Percentiles rank a stretch among this genome's conserved stretches.
Conservation (phyloP, 2,797 vertebrate species). For the Amphiprion clarkii region DNA sequence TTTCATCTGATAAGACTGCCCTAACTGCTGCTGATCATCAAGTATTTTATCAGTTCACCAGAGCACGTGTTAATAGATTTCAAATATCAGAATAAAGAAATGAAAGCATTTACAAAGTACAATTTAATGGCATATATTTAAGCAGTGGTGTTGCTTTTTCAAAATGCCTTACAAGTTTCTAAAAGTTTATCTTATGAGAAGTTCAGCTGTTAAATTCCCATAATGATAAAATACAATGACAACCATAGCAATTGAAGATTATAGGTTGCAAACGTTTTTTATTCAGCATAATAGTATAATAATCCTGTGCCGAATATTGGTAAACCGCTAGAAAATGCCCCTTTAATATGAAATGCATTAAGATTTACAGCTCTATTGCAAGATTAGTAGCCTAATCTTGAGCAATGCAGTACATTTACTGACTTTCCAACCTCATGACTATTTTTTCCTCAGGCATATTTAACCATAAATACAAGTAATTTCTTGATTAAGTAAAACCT, state of each 20-base stretch:
- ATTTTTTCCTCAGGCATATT: no score
- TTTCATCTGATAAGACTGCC: conserved; percentile 2
- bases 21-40: background rate
- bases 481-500: background rate
- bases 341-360: background rate
- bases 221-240: background rate
- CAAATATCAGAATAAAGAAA: conserved; percentile 11
- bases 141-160: no score
- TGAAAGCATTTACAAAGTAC: background rate
- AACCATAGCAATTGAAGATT: background rate
- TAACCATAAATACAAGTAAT: no score
- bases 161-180: no score
- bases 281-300: background rate
- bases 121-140: no score
- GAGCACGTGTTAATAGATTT: background rate
- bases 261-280: background rate
- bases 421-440: background rate
- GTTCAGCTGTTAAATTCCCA: background rate
- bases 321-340: background rate
- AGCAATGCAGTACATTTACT: no score
- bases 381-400: background rate
- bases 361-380: background rate
- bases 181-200: background rate
- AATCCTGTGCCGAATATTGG: background rate
- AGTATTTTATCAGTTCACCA: conserved; percentile 1